A percentile compares a stretch with the other conserved stretches of the same genome.
Conservation (phyloP, 2,888 invertebrate genomes). For the Pardosa pseudoannulata region DNA sequence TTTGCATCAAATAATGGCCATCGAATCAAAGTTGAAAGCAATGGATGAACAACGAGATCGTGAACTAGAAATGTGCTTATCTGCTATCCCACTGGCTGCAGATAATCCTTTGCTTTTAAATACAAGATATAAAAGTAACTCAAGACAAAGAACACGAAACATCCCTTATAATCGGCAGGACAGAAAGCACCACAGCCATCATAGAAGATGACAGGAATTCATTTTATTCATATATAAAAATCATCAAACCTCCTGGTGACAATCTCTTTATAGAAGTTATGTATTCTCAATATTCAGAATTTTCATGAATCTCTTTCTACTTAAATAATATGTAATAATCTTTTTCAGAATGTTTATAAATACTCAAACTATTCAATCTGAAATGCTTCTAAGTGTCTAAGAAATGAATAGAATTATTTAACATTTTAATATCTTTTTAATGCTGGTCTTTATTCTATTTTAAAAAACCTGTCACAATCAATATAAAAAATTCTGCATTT, state of each 20-base stretch:
- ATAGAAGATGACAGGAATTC: constrained; percentile 25
- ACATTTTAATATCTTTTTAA: too few species aligned
- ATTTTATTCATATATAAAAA: background rate
- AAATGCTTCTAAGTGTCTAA: too few species aligned
- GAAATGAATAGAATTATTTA: too few species aligned
- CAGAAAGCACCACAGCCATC: background rate
- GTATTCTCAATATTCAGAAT: background rate
- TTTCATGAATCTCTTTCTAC: too few species aligned
- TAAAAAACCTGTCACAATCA: too few species aligned
- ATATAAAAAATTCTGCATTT: too few species aligned
- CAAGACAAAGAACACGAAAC: constrained; percentile 20
- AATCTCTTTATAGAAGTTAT: background rate
- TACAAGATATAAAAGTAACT: background rate
- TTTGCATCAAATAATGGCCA: constrained; percentile 89
- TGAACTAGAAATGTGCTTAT: constrained; percentile 64
- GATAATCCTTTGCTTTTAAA: constrained; percentile 24
- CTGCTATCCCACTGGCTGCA: constrained; percentile 14
- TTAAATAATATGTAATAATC: too few species aligned
- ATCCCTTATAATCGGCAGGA: constrained; percentile 30
- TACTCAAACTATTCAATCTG: too few species aligned
- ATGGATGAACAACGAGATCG: constrained; percentile 64
- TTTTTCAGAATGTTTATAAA: too few species aligned
- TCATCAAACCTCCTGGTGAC: background rate
- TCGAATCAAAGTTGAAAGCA: constrained; percentile 88
- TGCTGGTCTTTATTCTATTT: too few species aligned